phyloP scores from a whole-genome alignment of 2,797 vertebrate species.

The Molothrus aeneus region DNA sequence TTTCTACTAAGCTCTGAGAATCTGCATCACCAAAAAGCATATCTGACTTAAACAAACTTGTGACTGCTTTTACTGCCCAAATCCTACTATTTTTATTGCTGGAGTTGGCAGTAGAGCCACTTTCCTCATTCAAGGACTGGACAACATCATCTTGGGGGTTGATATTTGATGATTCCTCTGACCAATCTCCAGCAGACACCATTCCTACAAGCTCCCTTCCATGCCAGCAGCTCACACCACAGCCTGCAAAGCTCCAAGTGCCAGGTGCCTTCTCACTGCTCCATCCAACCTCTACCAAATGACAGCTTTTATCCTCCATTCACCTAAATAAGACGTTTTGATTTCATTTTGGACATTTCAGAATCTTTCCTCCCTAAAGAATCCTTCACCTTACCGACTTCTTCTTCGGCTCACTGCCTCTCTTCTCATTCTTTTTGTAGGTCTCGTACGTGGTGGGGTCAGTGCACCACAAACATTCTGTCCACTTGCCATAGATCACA shows the following conservation, averaged over 20 bases:
- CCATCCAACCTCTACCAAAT: not conserved
- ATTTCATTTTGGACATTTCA: not conserved
- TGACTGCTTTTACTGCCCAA: not conserved
- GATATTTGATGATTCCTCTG: not conserved
- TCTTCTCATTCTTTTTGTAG: constrained; percentile 87
- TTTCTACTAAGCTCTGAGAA: not conserved
- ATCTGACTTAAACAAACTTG: not conserved
- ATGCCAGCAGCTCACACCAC: not conserved
- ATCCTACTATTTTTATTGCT: not conserved
- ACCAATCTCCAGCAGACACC: not conserved
- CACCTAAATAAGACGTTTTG: not conserved
- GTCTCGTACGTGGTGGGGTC: constrained; percentile 85
- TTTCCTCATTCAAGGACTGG: not conserved
- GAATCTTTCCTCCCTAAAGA: not conserved
- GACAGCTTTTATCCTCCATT: not conserved
- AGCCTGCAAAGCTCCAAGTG: not conserved
- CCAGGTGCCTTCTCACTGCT: not conserved
- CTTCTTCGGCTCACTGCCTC: constrained; percentile 81
- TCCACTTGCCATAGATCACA: constrained; percentile 97
- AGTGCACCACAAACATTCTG: constrained; percentile 92
- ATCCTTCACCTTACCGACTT: constrained; percentile 78
- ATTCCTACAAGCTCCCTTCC: not conserved
- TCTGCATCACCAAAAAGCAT: not conserved
- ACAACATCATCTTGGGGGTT: not conserved
- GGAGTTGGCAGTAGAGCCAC: not conserved